Base-by-base conservation (phyloP, 1,140 invertebrate genomes). In the Protaetia brevitarsis region DNA sequence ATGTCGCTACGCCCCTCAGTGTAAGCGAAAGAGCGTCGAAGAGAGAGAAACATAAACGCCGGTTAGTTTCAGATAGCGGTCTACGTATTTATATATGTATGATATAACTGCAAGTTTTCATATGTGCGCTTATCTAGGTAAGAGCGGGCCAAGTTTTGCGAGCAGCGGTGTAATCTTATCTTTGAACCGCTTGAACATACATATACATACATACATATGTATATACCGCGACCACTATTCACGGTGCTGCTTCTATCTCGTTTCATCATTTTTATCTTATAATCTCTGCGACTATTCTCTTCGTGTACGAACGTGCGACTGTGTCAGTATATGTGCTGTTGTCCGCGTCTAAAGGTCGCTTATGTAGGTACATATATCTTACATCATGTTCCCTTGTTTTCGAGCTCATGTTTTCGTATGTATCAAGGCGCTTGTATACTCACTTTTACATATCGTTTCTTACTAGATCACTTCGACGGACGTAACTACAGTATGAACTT, bases 101-200 rank as follows among this genome's bases (percentile, higher is more conserved):
- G n/a, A 36, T 21, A 62, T 62, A 62, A 62, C 59, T 62, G 27
- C 59, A 62, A 62, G 59, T 62, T 62, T 62, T 62, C 59, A 62
- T 62, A 62, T 62, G 59, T 62, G 59, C 27, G 59, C 59, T 62
- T 62, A 62, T 62, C 59, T 62, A 36, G n/a, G 59, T 34, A 62
- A 62, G 59, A 62, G 59, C n/a, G 59, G 27, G 26, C 57, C 59
- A 62, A 62, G 59, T 62, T 59, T 59, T 62, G 59, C 59, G 19
- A 36, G 57, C 57, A 36, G 31, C 19, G 27, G 13, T 23, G 59
- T 36, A 34, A 62, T 62, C 59, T 62, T 62, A 62, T 62, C 59
- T n/a, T 31, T 51, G 41, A 34, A 23, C 59, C 59, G 30, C 27
- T 62, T 62, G 29, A 62, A 62, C 37, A 62, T n/a, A n/a, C n/a